These are phyloP conservation scores for Piscicola geometra DNA, from an alignment of 2,888 invertebrate genomes.

Conservation along the genomic window DNA sequence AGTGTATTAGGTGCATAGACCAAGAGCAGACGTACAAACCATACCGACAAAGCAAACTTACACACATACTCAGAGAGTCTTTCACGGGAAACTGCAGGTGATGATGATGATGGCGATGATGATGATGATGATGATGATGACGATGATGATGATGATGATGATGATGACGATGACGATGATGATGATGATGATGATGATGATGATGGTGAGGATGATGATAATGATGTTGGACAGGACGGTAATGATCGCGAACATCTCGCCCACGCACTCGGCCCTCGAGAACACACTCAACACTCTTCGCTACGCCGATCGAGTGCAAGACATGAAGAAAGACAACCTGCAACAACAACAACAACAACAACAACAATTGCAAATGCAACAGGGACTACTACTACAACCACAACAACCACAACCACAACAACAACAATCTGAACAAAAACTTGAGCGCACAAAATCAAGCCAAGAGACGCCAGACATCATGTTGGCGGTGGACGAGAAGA, in stretches of 20 bases:
- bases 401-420: slow-evolving; percentile 9
- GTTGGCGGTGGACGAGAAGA: neutral
- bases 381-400: neutral
- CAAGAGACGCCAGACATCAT: neutral
- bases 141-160: slow-evolving; percentile 9
- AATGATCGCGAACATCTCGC: slow-evolving; percentile 55
- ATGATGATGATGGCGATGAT: slow-evolving; percentile 17
- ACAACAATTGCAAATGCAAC: neutral
- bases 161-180: slow-evolving; percentile 1
- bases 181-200: slow-evolving; percentile 11
- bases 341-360: slow-evolving; percentile 7
- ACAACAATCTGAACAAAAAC: too few relatives aligned
- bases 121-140: slow-evolving; percentile 8
- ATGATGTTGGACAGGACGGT: slow-evolving; percentile 46
- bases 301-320: slow-evolving; percentile 53
- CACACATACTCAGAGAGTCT: slow-evolving; percentile 55
- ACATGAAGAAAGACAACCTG: slow-evolving; percentile 35
- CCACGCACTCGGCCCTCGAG: slow-evolving; percentile 51
- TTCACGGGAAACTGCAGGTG: slow-evolving; percentile 51
- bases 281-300: slow-evolving; percentile 55
- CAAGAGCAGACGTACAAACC: slow-evolving; percentile 54
- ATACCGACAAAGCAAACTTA: slow-evolving; percentile 55
- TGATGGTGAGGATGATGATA: too few relatives aligned
- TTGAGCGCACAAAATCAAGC: neutral
- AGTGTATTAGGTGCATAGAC: slow-evolving; percentile 55